These are phyloP conservation scores for Rhogogaster chlorosoma DNA, from an alignment of 2,888 invertebrate species.

Conservation along the genomic window DNA sequence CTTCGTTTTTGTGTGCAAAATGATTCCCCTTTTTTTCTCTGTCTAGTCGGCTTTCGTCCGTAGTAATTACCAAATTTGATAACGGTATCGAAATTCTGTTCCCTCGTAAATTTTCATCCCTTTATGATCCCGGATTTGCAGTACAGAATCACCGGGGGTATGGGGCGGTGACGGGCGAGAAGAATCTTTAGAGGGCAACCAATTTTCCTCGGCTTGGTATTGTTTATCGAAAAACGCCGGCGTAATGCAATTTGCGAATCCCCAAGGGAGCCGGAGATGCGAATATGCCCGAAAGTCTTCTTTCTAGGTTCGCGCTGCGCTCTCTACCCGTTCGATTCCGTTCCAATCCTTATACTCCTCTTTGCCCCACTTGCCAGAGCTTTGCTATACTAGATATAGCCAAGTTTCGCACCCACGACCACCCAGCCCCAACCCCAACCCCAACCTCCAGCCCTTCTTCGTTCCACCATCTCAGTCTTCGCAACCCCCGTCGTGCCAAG, in stretches of 20 bases:
- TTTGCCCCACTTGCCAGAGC: conserved; percentile 13
- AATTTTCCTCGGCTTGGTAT: conserved; percentile 45
- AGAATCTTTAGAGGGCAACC: conserved; percentile 37
- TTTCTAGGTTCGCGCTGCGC: conserved; percentile 22
- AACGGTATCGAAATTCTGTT: neutral
- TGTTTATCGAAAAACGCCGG: conserved; percentile 50
- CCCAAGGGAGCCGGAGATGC: conserved; percentile 27
- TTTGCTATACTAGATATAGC: conserved; percentile 9
- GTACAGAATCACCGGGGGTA: neutral
- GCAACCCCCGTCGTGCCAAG: neutral
- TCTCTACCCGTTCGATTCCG: conserved; percentile 20
- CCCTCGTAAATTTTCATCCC: neutral
- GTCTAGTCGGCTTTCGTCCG: neutral
- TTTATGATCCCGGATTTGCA: neutral
- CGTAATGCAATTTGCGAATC: conserved; percentile 49
- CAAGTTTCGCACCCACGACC: conserved; percentile 8
- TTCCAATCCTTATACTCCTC: neutral
- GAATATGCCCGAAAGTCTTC: conserved; percentile 41
- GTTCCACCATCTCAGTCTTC: neutral
- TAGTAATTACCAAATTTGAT: neutral
- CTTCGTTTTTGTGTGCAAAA: neutral
- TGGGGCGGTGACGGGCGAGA: neutral
- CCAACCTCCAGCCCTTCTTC: neutral
- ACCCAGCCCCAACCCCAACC: neutral
- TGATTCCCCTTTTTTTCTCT: neutral